phyloP scores from a whole-genome alignment of 2,113 vertebrate genomes.

The Oncorhynchus nerka region DNA sequence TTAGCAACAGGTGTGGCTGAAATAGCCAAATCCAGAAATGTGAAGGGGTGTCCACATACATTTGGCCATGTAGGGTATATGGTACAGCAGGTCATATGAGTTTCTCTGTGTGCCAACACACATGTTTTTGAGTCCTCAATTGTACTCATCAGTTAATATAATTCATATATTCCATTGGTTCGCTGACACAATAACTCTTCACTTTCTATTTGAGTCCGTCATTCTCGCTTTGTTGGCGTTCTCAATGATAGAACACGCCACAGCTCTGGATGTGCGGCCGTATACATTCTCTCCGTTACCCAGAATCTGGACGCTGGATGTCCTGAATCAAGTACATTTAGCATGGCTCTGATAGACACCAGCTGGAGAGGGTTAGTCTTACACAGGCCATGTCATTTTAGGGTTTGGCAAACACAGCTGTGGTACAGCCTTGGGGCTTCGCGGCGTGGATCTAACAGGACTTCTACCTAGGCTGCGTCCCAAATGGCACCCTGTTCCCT shows the following conservation, averaged over 20 bases:
- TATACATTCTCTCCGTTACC: background rate
- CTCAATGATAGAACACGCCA: background rate
- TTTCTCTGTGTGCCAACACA: background rate
- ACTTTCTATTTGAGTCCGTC: background rate
- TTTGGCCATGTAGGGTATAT: too few relatives aligned
- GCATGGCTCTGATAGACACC: slow-evolving; percentile 7
- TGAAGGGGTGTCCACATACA: too few relatives aligned
- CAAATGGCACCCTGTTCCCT: too few relatives aligned
- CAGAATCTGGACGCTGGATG: background rate
- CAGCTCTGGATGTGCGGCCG: background rate
- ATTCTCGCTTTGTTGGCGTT: background rate
- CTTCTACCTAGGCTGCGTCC: too few relatives aligned
- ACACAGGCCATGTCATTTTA: background rate
- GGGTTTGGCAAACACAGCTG: background rate
- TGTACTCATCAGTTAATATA: background rate
- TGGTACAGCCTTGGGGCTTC: background rate
- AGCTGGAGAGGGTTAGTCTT: slow-evolving; percentile 33
- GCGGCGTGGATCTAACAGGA: background rate
- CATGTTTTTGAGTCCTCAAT: background rate
- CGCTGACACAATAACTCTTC: background rate
- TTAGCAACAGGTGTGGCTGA: too few relatives aligned
- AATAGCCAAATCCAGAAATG: too few relatives aligned
- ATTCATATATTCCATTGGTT: background rate
- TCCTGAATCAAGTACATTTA: background rate
- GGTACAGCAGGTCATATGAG: too few relatives aligned